Percentiles rank a stretch among this genome's conserved stretches.
Conservation (phyloP, 2,113 vertebrate genomes). For the Orycteropus afer region DNA sequence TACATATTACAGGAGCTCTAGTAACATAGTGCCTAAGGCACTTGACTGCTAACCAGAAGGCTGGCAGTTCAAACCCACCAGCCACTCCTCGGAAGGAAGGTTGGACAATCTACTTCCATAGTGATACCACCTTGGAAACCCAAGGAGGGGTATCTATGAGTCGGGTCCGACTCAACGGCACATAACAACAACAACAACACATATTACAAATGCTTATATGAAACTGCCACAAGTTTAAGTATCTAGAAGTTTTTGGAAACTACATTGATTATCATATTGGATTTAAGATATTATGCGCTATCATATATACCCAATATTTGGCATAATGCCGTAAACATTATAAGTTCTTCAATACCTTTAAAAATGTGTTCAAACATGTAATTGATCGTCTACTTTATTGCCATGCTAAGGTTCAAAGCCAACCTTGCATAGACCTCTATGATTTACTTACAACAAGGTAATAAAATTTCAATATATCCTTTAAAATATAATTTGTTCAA, state of each 20-base stretch:
- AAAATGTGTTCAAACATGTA: slow-evolving; percentile 6
- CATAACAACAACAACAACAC: too few species aligned
- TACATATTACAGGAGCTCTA: background rate
- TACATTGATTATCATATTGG: background rate
- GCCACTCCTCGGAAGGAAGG: too few species aligned
- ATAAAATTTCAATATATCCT: background rate
- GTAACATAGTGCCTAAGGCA: too few species aligned
- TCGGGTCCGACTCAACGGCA: too few species aligned
- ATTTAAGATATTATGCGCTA: background rate
- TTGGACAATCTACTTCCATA: too few species aligned
- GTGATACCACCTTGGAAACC: too few species aligned
- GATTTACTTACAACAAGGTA: background rate
- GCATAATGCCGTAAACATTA: background rate
- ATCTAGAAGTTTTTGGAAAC: background rate
- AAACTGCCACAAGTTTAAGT: background rate
- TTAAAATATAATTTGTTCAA: background rate
- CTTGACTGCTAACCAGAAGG: too few species aligned
- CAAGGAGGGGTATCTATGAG: too few species aligned
- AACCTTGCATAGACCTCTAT: background rate
- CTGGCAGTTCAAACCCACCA: too few species aligned
- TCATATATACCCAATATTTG: background rate
- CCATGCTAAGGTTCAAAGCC: background rate
- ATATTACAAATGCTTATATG: background rate
- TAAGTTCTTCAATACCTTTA: background rate
- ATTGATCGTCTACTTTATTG: background rate